Evolutionary conservation across 2,113 vertebrate species (phyloP).

Genomic region (Stictonetta naevosa): DNA sequence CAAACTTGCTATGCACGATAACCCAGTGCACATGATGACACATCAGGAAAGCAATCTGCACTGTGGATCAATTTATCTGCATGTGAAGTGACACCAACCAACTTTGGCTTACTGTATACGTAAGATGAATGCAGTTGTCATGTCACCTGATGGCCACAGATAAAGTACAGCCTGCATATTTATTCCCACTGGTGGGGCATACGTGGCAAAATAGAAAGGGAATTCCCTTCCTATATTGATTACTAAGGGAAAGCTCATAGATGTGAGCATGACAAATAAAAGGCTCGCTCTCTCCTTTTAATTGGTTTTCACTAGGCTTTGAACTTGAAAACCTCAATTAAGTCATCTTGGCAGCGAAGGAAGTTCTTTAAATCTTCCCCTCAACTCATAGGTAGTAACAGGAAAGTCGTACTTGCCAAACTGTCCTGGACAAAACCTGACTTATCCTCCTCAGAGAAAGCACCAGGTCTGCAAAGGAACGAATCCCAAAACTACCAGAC

Average conservation of each 20-base stretch:
- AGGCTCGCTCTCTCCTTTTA: rapidly evolving
- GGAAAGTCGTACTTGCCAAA: not conserved
- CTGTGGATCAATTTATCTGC: rapidly evolving
- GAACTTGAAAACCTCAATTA: too few species aligned
- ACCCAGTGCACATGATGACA: rapidly evolving
- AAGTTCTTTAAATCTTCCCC: too few species aligned
- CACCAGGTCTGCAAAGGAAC: not conserved
- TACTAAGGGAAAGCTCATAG: rapidly evolving
- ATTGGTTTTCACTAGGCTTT: rapidly evolving
- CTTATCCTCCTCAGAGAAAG: not conserved
- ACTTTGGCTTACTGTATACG: rapidly evolving
- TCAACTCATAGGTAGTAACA: rapidly evolving
- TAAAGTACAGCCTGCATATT: rapidly evolving
- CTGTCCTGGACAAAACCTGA: not conserved
- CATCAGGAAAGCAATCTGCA: rapidly evolving
- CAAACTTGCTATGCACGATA: rapidly evolving
- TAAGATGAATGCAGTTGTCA: rapidly evolving
- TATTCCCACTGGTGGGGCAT: rapidly evolving
- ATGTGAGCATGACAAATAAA: rapidly evolving
- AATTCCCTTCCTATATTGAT: too few species aligned
- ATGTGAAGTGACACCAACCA: rapidly evolving
- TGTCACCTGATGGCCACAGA: rapidly evolving
- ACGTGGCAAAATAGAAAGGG: rapidly evolving
- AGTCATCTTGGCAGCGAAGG: too few species aligned
- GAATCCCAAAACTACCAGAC: not conserved